phyloP scores from a whole-genome alignment of 2,113 vertebrate genomes.

The Narcine bancroftii region DNA sequence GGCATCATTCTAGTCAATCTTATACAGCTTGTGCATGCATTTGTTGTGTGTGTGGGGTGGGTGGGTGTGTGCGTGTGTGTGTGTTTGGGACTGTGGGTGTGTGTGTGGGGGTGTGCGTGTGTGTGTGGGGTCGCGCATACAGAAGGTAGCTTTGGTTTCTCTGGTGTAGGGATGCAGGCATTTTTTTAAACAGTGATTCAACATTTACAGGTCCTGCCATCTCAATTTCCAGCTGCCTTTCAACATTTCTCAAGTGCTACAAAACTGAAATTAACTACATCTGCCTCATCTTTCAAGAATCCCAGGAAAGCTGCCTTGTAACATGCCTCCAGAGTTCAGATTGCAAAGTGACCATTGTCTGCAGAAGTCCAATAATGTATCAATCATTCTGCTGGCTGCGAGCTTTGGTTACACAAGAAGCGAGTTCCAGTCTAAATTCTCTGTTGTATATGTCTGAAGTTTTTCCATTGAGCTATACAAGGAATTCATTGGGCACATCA shows the following conservation, averaged over 20 bases:
- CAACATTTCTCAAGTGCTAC: not conserved
- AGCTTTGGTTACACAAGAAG: slow-evolving; percentile 25
- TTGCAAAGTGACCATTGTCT: not conserved
- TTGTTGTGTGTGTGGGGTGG: not conserved
- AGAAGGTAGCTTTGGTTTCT: not conserved
- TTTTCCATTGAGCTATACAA: slow-evolving; percentile 22
- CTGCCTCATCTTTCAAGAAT: not conserved
- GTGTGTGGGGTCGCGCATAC: not conserved
- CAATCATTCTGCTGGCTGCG: not conserved
- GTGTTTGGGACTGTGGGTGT: not conserved
- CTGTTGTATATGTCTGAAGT: not conserved
- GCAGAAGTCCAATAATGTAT: not conserved
- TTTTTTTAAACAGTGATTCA: no score
- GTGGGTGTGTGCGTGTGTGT: not conserved
- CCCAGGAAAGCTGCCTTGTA: not conserved
- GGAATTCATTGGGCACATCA: slow-evolving; percentile 17
- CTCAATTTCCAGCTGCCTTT: not conserved
- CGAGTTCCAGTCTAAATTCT: slow-evolving; percentile 6
- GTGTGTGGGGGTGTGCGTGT: not conserved
- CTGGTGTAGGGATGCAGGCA: not conserved
- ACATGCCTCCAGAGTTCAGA: not conserved
- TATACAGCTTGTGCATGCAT: not conserved
- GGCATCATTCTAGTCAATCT: not conserved
- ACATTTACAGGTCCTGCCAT: not conserved
- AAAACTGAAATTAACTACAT: not conserved